A percentile compares a stretch with the other conserved stretches of the same genome.
Conservation (phyloP, 2,797 vertebrate species). For the Leptoclinus maculatus region DNA sequence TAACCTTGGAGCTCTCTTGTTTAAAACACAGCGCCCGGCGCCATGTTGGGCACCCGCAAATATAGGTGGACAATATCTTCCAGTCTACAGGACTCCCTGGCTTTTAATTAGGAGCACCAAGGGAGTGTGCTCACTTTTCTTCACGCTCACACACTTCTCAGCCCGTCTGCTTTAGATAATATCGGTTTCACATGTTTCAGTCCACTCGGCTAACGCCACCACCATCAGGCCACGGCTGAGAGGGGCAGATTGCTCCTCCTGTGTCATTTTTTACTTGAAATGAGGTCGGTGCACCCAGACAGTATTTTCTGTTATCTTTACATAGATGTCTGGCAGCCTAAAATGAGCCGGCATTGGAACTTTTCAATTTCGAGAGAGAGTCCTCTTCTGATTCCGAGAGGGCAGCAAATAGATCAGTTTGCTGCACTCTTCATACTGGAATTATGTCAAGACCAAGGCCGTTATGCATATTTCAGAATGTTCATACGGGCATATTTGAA, state of each 20-base stretch:
- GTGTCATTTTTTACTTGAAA: slow-evolving; percentile 60
- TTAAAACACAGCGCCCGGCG: slow-evolving; percentile 65
- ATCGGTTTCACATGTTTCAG: slow-evolving; percentile 44
- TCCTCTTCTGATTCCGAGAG: slow-evolving; percentile 31
- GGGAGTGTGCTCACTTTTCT: slow-evolving; percentile 45
- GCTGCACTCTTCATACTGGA: slow-evolving; percentile 16
- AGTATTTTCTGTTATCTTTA: slow-evolving; percentile 59
- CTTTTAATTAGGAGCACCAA: slow-evolving; percentile 74
- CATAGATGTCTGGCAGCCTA: slow-evolving; percentile 48
- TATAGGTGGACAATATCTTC: slow-evolving; percentile 62
- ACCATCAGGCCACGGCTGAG: slow-evolving; percentile 30
- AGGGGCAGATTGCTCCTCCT: slow-evolving; percentile 51
- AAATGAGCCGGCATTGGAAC: slow-evolving; percentile 34
- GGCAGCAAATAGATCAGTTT: slow-evolving; percentile 32
- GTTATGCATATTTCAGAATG: slow-evolving; percentile 13
- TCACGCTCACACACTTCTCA: slow-evolving; percentile 16
- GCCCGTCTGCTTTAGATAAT: slow-evolving; percentile 37
- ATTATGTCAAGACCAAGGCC: slow-evolving; percentile 10
- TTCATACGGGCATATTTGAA: slow-evolving; percentile 5
- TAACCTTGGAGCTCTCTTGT: slow-evolving; percentile 71
- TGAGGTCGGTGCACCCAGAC: slow-evolving; percentile 50
- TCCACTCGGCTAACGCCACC: slow-evolving; percentile 30
- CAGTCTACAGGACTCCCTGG: slow-evolving; percentile 53
- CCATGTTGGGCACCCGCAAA: slow-evolving; percentile 49
- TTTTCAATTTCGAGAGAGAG: slow-evolving; percentile 39